Evolutionary conservation across 2,113 vertebrate genomes (phyloP).

Genomic region (Pantherophis guttatus): DNA sequence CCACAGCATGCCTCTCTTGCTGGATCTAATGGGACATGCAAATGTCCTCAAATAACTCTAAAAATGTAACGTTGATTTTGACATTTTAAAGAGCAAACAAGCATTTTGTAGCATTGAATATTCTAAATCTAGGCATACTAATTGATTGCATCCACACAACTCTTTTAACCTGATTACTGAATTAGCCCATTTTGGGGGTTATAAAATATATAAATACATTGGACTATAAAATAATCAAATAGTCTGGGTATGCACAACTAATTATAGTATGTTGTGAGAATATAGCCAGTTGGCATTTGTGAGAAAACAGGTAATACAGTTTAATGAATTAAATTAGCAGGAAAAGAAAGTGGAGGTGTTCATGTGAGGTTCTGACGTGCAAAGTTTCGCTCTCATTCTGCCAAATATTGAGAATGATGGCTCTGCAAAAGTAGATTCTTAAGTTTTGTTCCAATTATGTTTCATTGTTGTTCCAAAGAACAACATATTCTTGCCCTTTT

Average conservation of each 20-base stretch:
- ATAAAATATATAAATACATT: not conserved
- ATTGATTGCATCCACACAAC: not conserved
- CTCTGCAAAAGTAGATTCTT: not conserved
- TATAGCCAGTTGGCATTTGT: not conserved
- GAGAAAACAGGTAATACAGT: not conserved
- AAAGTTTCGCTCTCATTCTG: not conserved
- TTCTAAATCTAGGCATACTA: not conserved
- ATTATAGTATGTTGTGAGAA: not conserved
- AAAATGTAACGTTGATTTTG: not conserved
- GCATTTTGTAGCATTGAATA: not conserved
- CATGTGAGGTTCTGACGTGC: not conserved
- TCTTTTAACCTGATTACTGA: not conserved
- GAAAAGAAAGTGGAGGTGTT: too few species aligned
- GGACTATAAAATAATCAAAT: not conserved
- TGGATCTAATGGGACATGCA: too few species aligned
- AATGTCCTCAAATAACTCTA: too few species aligned
- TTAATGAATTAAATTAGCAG: not conserved
- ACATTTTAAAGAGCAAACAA: not conserved
- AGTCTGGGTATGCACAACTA: not conserved
- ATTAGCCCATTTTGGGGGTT: not conserved
- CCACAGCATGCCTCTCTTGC: too few species aligned
- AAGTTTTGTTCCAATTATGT: not conserved
- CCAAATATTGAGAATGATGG: not conserved
- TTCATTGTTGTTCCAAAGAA: not conserved
- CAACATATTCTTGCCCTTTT: not conserved